Evolutionary conservation across 2,797 vertebrate species (phyloP).

Genomic region (Caiman crocodilus): DNA sequence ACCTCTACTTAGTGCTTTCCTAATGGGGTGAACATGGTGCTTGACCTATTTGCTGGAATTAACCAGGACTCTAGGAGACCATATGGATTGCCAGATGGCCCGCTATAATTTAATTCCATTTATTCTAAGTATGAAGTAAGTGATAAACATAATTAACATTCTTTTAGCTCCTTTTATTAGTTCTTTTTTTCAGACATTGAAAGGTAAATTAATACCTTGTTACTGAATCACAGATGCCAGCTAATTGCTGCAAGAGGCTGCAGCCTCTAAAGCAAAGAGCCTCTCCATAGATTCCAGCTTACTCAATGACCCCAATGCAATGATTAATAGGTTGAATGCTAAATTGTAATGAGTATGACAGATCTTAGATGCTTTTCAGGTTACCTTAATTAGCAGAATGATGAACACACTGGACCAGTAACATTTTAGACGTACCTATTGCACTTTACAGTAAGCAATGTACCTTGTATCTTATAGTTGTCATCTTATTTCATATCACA

Average conservation of each 20-base stretch:
- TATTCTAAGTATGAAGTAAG: constrained; percentile 80
- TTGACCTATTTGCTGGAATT: constrained; percentile 82
- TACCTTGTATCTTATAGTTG: constrained; percentile 45
- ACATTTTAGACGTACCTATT: constrained; percentile 1
- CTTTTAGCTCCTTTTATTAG: constrained; percentile 77
- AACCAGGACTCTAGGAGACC: constrained; percentile 74
- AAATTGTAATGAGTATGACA: constrained; percentile 79
- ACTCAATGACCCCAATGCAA: constrained; percentile 70
- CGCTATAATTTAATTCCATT: constrained; percentile 79
- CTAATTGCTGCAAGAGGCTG: constrained; percentile 80
- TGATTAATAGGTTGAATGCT: constrained; percentile 81
- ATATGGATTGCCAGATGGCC: constrained; percentile 84
- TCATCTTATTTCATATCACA: constrained; percentile 24
- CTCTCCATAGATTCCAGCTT: constrained; percentile 66
- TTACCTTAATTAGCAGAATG: constrained; percentile 75
- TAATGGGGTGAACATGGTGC: constrained; percentile 69
- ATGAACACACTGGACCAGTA: constrained; percentile 56
- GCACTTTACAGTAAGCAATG: constrained; percentile 51
- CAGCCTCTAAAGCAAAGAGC: constrained; percentile 68
- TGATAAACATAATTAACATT: constrained; percentile 82
- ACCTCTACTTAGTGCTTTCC: constrained; percentile 73
- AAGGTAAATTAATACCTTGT: constrained; percentile 79
- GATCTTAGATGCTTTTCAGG: constrained; percentile 74
- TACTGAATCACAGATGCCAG: constrained; percentile 78
- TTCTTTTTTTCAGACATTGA: constrained; percentile 69